Evolutionary conservation across 2,888 invertebrate genomes (phyloP).

Genomic region (Cordilura impudica): DNA sequence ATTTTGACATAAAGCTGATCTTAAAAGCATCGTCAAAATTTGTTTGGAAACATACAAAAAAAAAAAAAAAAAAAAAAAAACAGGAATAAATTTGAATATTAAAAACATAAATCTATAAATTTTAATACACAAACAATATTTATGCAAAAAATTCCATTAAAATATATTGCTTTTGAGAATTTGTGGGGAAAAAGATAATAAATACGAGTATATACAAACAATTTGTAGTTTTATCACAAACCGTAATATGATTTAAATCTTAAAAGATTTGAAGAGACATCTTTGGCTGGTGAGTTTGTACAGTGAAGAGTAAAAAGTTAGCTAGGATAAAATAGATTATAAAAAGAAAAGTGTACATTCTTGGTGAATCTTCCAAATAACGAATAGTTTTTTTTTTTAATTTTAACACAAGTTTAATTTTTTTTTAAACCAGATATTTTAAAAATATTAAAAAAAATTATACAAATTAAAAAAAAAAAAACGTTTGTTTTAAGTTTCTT

Average conservation of each 20-base stretch:
- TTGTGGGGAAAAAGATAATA: background rate
- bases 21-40: slow-evolving; percentile 16
- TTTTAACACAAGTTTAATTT: too few species aligned
- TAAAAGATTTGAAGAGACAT: background rate
- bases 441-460: too few species aligned
- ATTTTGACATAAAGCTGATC: slow-evolving; percentile 25
- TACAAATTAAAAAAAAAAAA: too few species aligned
- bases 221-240: slow-evolving; percentile 9
- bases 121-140: slow-evolving; percentile 5
- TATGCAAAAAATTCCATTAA: slow-evolving; percentile 7
- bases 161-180: slow-evolving; percentile 9
- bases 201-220: background rate
- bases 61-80: background rate
- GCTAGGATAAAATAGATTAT: too few species aligned
- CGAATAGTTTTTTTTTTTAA: too few species aligned
- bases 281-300: background rate
- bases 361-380: too few species aligned
- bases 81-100: slow-evolving; percentile 32
- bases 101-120: slow-evolving; percentile 36
- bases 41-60: slow-evolving; percentile 35
- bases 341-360: too few species aligned
- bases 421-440: too few species aligned
- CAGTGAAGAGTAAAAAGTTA: background rate
- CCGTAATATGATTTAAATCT: slow-evolving; percentile 23
- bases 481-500: too few species aligned